Conservation (phyloP, 2,888 invertebrate species). For the Allolobophora icterica region DNA sequence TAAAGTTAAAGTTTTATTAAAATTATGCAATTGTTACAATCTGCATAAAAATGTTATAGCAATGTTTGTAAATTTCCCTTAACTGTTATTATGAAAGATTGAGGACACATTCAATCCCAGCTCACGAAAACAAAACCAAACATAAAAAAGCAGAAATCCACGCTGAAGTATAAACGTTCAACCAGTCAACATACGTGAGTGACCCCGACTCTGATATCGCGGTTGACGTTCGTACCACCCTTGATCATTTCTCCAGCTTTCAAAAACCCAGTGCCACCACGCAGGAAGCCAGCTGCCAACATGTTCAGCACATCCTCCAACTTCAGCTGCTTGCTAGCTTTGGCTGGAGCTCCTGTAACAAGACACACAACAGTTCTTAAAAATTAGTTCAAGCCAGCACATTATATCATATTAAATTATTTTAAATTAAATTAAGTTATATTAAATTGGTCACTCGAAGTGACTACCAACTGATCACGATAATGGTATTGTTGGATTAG, state of each 20-base stretch:
- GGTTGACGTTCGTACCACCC: slow-evolving; percentile 87
- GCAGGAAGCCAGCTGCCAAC: slow-evolving; percentile 88
- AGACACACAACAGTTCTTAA: slow-evolving; percentile 44
- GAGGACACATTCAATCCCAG: no score
- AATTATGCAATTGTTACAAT: no score
- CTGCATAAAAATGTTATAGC: no score
- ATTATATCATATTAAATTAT: background rate
- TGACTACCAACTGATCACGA: no score
- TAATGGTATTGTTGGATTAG: no score
- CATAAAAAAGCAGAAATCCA: background rate
- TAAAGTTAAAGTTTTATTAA: no score
- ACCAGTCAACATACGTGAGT: slow-evolving; percentile 80
- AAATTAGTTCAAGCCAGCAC: background rate
- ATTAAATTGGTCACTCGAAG: no score
- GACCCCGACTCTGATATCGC: slow-evolving; percentile 95
- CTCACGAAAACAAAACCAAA: no score
- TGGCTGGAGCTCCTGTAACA: slow-evolving; percentile 38
- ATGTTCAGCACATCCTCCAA: slow-evolving; percentile 86
- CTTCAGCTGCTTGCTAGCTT: slow-evolving; percentile 56
- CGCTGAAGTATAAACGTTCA: background rate
- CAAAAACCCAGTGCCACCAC: slow-evolving; percentile 87
- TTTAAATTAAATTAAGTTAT: no score
- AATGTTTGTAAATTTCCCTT: no score
- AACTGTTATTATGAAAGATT: no score
- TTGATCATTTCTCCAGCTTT: slow-evolving; percentile 96